Evolutionary conservation across 1,140 invertebrate species (phyloP).

Genomic region (Lasioglossum albipes): DNA sequence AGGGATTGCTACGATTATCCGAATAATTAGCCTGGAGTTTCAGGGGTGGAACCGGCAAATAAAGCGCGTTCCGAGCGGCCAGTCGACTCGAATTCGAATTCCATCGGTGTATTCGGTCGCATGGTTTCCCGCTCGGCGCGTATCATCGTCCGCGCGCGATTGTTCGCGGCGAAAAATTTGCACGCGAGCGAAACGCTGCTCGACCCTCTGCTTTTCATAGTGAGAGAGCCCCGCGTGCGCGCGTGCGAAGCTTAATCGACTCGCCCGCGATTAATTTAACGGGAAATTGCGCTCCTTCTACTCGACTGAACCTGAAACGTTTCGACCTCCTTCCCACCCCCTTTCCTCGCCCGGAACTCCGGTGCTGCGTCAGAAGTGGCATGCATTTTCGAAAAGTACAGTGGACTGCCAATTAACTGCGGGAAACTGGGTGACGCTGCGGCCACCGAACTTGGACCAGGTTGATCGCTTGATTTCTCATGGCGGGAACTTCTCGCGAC

Average conservation of each 20-base stretch:
- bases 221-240: background rate
- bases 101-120: slow-evolving; percentile 44
- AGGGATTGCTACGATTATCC: slow-evolving; percentile 75
- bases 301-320: background rate
- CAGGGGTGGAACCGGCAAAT: slow-evolving; percentile 37
- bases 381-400: too few relatives aligned
- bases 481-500: too few relatives aligned
- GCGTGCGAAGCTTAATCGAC: background rate
- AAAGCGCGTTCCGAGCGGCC: slow-evolving; percentile 25
- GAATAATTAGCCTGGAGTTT: slow-evolving; percentile 73
- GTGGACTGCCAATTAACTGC: too few relatives aligned
- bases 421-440: too few relatives aligned
- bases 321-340: too few relatives aligned
- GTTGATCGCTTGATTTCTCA: too few relatives aligned
- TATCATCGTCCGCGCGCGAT: slow-evolving; percentile 17
- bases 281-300: slow-evolving; percentile 10
- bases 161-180: slow-evolving; percentile 28
- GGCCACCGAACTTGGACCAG: too few relatives aligned
- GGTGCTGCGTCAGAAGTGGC: too few relatives aligned
- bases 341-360: too few relatives aligned
- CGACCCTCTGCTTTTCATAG: too few relatives aligned
- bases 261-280: slow-evolving; percentile 19
- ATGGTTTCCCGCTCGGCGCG: slow-evolving; percentile 2
- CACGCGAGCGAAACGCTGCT: background rate
- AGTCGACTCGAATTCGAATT: slow-evolving; percentile 33